Base-by-base conservation (phyloP, 2,113 vertebrate species). In the Ondatra zibethicus region DNA sequence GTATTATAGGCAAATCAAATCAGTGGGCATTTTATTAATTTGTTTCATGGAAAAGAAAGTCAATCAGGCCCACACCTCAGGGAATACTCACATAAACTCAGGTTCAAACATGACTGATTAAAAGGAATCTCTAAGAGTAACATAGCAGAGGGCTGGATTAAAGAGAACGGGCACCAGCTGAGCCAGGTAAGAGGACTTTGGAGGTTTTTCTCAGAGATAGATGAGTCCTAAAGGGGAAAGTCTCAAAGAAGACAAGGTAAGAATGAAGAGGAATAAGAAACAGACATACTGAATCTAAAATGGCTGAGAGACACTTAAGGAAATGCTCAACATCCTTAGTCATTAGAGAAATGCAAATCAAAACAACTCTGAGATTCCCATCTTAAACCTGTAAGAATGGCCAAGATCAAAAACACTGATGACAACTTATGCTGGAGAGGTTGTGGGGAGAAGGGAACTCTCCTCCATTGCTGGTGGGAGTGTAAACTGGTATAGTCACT, bases 91-190 rank as follows among this genome's bases (percentile, higher is more conserved):
- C 70, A 85, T 89, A 93, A 96, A 96, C 70, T 96, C 82, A 96
- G 82, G 91, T 65, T 96, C 68, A 90, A 94, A 86, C 80, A 92
- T 85, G 92, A 89, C 58, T 98, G 96, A 97, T 97, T 94, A 94
- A 97, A 96, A 96, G 78, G 55, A 92, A 93, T 95, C 96, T 97
- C 88, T 75, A 72, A 61, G 55, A 95, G 94, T 93, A 89, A 75
- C 13, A 84, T 50, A 73, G 87, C 73, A 19, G 70, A 88, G 93
- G 55, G 87, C 29, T 93, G 93, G 92, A 80, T 92, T 66, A 96
- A 96, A 94, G 92, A 96, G 82, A 77, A 96, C 39, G 75, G 68
- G 21, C 9, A 68, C 13, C 73, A 2, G 52, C 88, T 55, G 91
- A 70, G 55, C 19, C 70, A 31, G 78, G 0, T 70, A 58, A 84